These are phyloP conservation scores for Danio albolineatus DNA, from an alignment of 2,797 vertebrate species.

Conservation along the genomic window DNA sequence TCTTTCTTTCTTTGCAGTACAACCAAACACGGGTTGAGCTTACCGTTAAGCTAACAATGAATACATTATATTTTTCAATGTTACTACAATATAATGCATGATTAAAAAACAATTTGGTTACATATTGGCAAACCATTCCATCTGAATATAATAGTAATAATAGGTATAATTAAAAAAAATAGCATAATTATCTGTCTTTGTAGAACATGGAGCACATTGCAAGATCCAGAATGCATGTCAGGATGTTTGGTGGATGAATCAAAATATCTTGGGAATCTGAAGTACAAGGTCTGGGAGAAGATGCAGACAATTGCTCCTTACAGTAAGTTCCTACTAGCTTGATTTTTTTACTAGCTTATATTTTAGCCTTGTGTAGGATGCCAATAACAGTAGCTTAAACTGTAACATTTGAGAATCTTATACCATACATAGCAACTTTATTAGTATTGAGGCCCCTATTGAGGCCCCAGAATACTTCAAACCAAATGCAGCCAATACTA, in stretches of 20 bases:
- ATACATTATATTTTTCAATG: too few relatives aligned
- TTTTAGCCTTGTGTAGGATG: neutral
- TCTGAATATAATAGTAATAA: neutral
- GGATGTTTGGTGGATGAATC: constrained; percentile 73
- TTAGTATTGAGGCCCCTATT: too few relatives aligned
- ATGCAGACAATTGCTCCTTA: constrained; percentile 71
- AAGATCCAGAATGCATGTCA: constrained; percentile 64
- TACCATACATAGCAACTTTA: too few relatives aligned
- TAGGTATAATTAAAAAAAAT: neutral
- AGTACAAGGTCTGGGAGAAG: constrained; percentile 78
- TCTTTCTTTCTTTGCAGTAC: too few relatives aligned
- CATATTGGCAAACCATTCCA: neutral
- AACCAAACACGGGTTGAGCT: too few relatives aligned
- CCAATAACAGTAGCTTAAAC: neutral
- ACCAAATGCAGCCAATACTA: too few relatives aligned
- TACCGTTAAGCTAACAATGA: too few relatives aligned
- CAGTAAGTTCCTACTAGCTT: constrained; percentile 67
- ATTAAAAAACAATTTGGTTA: neutral
- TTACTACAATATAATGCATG: too few relatives aligned
- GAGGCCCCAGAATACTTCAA: too few relatives aligned
- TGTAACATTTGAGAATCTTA: too few relatives aligned
- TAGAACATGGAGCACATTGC: constrained; percentile 63
- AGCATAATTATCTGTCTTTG: constrained; percentile 9
- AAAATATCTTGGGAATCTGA: constrained; percentile 77
- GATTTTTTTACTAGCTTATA: too few relatives aligned